Evolutionary conservation across 2,888 invertebrate species (phyloP).

Genomic region (Isoperla grammatica): DNA sequence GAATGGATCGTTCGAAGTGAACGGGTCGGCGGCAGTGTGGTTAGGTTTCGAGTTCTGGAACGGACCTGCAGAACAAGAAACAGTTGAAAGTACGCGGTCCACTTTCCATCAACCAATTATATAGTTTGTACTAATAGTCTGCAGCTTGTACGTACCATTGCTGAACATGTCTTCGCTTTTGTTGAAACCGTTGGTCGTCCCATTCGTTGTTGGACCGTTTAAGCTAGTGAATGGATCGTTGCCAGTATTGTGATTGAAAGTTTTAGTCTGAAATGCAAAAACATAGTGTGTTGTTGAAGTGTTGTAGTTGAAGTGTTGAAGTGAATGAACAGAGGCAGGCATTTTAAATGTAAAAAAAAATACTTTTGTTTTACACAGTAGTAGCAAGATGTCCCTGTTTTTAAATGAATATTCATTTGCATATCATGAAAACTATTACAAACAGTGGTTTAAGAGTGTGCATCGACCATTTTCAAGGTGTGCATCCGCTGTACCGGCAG

Average conservation of each 20-base stretch:
- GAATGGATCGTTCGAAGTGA: slow-evolving; percentile 55
- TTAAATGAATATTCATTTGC: too few relatives aligned
- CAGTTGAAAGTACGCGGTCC: background rate
- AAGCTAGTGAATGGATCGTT: slow-evolving; percentile 48
- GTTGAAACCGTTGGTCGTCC: slow-evolving; percentile 41
- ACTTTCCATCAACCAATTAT: too few relatives aligned
- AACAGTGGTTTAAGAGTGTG: too few relatives aligned
- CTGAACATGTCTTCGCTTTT: slow-evolving; percentile 49
- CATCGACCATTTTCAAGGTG: too few relatives aligned
- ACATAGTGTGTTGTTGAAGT: slow-evolving; percentile 38
- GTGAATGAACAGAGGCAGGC: too few relatives aligned
- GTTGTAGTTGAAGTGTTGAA: too few relatives aligned
- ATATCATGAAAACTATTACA: too few relatives aligned
- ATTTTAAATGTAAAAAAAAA: too few relatives aligned
- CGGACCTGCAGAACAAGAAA: slow-evolving; percentile 39
- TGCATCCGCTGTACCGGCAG: too few relatives aligned
- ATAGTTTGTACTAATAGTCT: too few relatives aligned
- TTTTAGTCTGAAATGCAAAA: slow-evolving; percentile 39
- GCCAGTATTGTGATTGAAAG: slow-evolving; percentile 27
- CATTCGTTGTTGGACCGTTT: slow-evolving; percentile 36
- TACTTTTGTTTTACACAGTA: too few relatives aligned
- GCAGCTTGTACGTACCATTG: slow-evolving; percentile 43
- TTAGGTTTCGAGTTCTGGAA: slow-evolving; percentile 40
- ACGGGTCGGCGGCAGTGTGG: slow-evolving; percentile 49
- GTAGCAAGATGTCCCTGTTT: too few relatives aligned